Evolutionary conservation across 2,113 vertebrate species (phyloP).

Genomic region (Acanthochromis polyacanthus): DNA sequence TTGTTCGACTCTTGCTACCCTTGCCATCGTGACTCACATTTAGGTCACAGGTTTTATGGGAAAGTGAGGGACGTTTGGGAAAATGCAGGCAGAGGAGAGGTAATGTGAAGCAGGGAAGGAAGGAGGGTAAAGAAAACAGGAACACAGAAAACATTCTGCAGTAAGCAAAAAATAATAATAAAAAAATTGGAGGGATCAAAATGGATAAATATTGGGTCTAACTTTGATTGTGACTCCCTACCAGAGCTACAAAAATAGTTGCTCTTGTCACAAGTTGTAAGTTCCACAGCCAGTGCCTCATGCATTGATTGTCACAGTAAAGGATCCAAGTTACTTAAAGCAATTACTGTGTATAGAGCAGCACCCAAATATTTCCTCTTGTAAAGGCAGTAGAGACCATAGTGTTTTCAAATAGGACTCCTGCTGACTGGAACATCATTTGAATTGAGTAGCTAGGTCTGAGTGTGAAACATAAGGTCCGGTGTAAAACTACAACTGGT

Average conservation of each 20-base stretch:
- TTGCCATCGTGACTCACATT: conserved; percentile 44
- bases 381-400: too few species aligned
- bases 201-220: not conserved
- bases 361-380: too few species aligned
- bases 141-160: not conserved
- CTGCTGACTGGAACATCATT: not conserved
- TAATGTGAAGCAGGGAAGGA: not conserved
- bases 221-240: not conserved
- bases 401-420: too few species aligned
- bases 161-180: conserved; percentile 13
- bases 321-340: too few species aligned
- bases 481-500: not conserved
- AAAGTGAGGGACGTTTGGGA: conserved; percentile 23
- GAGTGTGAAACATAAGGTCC: not conserved
- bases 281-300: not conserved
- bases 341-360: too few species aligned
- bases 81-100: conserved; percentile 5
- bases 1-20: conserved; percentile 25
- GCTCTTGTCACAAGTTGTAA: not conserved
- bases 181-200: not conserved
- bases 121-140: not conserved
- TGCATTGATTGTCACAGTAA: too few species aligned
- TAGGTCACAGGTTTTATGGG: conserved; percentile 47
- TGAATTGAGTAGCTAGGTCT: not conserved
- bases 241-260: not conserved